Evolutionary conservation across 2,797 vertebrate species (phyloP).

Genomic region (Cichlasoma orientale): DNA sequence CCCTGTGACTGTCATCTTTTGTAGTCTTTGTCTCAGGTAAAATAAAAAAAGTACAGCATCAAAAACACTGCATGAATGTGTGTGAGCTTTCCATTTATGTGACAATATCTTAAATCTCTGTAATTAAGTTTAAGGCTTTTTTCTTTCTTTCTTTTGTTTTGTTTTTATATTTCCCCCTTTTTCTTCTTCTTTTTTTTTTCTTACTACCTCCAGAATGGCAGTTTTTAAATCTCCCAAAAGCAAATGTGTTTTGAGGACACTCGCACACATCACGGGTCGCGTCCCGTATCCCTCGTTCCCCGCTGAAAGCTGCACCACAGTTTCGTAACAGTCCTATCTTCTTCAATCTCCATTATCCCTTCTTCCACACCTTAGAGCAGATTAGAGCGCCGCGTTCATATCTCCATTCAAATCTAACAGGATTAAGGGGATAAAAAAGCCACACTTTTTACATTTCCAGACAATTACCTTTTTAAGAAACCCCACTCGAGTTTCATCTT

Average conservation of each 20-base stretch:
- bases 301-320: slow-evolving; percentile 1
- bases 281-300: background rate
- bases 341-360: slow-evolving; percentile 67
- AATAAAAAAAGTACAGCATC: too few relatives aligned
- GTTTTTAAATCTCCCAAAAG: background rate
- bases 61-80: too few relatives aligned
- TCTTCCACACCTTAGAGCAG: slow-evolving; percentile 74
- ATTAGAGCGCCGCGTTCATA: slow-evolving; percentile 63
- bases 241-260: slow-evolving; percentile 17
- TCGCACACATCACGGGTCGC: background rate
- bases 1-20: too few relatives aligned
- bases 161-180: background rate
- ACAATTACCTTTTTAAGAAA: slow-evolving; percentile 74
- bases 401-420: slow-evolving; percentile 73
- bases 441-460: slow-evolving; percentile 67
- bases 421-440: slow-evolving; percentile 72
- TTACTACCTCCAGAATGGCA: background rate
- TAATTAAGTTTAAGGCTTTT: too few relatives aligned
- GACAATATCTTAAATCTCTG: too few relatives aligned
- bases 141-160: too few relatives aligned
- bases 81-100: too few relatives aligned
- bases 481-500: slow-evolving; percentile 41
- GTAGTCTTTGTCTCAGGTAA: background rate
- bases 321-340: slow-evolving; percentile 54
- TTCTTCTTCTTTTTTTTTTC: background rate